Percentiles rank a stretch among this genome's conserved stretches.
These are phyloP conservation scores for Chaenogobius annularis DNA, from an alignment of 2,113 vertebrate species.

Conservation along the genomic window DNA sequence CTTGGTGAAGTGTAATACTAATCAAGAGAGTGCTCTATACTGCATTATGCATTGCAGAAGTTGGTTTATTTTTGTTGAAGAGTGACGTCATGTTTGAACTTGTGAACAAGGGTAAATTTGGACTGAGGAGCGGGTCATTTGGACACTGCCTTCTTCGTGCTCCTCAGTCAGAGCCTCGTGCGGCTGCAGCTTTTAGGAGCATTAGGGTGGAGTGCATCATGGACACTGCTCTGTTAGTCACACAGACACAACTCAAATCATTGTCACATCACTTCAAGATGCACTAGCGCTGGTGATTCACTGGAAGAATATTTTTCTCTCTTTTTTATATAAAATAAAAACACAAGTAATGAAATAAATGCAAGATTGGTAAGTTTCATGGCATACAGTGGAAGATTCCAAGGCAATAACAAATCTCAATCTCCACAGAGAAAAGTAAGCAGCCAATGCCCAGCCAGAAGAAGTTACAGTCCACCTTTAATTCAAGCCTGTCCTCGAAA, in stretches of 20 bases:
- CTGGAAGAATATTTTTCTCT: no score
- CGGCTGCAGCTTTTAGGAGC: neutral
- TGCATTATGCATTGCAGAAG: constrained; percentile 60
- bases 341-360: no score
- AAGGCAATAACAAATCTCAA: no score
- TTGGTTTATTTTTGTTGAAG: constrained; percentile 59
- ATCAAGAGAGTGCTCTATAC: constrained; percentile 62
- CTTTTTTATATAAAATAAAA: no score
- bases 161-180: neutral
- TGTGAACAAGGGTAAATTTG: constrained; percentile 5
- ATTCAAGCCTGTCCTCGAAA: no score
- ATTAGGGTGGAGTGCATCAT: neutral
- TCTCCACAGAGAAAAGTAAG: no score
- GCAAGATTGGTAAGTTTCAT: no score
- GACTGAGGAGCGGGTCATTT: neutral
- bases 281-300: no score
- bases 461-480: no score
- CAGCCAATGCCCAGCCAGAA: no score
- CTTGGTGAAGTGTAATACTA: constrained; percentile 55
- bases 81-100: constrained; percentile 34
- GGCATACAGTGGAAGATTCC: no score
- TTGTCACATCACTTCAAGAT: neutral
- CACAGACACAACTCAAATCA: neutral
- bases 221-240: neutral
- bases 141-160: neutral